phyloP scores from a whole-genome alignment of 2,113 vertebrate genomes.

The Triplophysa dalaica region DNA sequence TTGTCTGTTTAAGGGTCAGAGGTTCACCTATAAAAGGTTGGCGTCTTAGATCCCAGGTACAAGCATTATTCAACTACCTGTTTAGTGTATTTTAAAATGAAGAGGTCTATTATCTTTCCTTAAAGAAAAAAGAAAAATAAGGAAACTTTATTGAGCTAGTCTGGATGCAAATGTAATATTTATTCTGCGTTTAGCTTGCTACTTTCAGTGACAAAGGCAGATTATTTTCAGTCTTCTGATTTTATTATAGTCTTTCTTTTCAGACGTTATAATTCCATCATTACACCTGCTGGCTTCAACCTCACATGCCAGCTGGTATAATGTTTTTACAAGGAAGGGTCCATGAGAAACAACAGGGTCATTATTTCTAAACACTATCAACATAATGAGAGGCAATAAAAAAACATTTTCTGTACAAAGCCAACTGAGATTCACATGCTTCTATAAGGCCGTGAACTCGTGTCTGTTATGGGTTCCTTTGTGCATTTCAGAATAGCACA shows the following conservation, averaged over 20 bases:
- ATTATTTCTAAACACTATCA: neutral
- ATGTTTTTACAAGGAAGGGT: neutral
- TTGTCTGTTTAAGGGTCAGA: too few species aligned
- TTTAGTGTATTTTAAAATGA: too few species aligned
- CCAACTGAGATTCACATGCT: neutral
- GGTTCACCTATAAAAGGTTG: too few species aligned
- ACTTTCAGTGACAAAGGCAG: neutral
- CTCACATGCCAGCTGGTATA: neutral
- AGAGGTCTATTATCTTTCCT: too few species aligned
- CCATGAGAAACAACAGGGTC: neutral
- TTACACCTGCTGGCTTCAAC: conserved; percentile 45
- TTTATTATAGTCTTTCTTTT: conserved; percentile 10
- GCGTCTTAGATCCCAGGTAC: too few species aligned
- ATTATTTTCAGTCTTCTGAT: neutral
- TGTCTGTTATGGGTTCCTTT: conserved; percentile 38
- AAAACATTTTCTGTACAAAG: neutral
- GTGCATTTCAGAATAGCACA: conserved; percentile 49
- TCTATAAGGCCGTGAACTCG: neutral
- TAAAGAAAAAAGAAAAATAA: too few species aligned
- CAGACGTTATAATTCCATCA: neutral
- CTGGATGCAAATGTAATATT: too few species aligned
- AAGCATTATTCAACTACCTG: too few species aligned
- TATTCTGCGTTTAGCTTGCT: neutral
- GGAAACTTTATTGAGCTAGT: too few species aligned
- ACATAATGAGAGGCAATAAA: neutral